These are phyloP conservation scores for Cyanoderma ruficeps DNA, from an alignment of 2,113 vertebrate species.

Conservation along the genomic window DNA sequence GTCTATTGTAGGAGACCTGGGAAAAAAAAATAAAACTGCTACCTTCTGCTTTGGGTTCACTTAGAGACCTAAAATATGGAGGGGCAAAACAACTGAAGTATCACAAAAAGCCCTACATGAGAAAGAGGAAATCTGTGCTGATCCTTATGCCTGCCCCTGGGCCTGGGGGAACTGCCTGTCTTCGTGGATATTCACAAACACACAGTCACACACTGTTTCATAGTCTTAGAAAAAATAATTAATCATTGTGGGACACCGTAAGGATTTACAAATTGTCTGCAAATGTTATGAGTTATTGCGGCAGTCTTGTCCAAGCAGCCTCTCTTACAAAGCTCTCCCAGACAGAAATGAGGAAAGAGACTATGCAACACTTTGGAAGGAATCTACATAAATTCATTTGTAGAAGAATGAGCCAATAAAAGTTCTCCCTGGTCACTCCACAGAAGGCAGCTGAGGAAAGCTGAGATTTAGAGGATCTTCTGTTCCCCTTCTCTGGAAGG, in stretches of 20 bases:
- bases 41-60: not conserved
- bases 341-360: constrained; percentile 14
- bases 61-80: not conserved
- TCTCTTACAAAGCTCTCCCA: not conserved
- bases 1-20: not conserved
- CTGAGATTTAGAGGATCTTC: constrained; percentile 14
- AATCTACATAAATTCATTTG: constrained; percentile 9
- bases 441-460: not conserved
- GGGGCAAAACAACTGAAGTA: not conserved
- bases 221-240: constrained; percentile 20
- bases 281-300: constrained; percentile 29
- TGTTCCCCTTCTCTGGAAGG: not conserved
- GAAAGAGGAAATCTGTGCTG: not conserved
- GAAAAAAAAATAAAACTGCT: not conserved
- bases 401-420: not conserved
- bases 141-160: not conserved
- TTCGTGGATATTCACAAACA: not conserved
- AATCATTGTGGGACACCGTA: constrained; percentile 24
- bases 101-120: not conserved
- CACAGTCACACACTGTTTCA: not conserved
- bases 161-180: not conserved
- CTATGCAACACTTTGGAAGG: not conserved
- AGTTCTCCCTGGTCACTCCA: not conserved
- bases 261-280: constrained; percentile 31
- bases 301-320: not conserved